These are phyloP conservation scores for Maniola hyperantus DNA, from an alignment of 2,888 invertebrate genomes.

Conservation along the genomic window DNA sequence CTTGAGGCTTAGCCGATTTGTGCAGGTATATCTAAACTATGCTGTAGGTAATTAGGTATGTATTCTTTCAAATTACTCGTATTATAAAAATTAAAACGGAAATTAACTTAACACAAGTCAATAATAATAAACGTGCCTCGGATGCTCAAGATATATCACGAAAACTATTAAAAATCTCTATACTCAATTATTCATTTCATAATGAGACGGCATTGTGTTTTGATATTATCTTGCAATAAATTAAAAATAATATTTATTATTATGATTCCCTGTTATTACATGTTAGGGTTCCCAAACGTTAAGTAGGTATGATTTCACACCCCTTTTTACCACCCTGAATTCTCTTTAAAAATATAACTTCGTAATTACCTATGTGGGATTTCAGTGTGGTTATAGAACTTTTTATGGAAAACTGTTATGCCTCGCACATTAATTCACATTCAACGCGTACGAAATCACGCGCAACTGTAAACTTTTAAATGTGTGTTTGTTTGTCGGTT, in stretches of 20 bases:
- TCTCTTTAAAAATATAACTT: neutral
- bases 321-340: neutral
- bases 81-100: too few species aligned
- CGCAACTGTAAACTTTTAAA: too few species aligned
- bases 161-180: conserved; percentile 27
- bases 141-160: conserved; percentile 27
- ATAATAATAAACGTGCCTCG: neutral
- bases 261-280: conserved; percentile 39
- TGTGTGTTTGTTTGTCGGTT: too few species aligned
- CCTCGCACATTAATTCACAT: too few species aligned
- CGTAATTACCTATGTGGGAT: neutral
- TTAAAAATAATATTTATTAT: conserved; percentile 43
- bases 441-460: too few species aligned
- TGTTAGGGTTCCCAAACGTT: conserved; percentile 41
- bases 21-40: too few species aligned
- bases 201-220: conserved; percentile 33
- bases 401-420: neutral
- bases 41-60: too few species aligned
- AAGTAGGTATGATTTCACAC: neutral
- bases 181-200: conserved; percentile 24
- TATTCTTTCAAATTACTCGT: too few species aligned
- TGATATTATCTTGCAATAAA: conserved; percentile 26
- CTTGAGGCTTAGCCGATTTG: too few species aligned
- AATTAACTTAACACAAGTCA: neutral
- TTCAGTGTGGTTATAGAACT: neutral